Base-by-base conservation (phyloP, 1,140 invertebrate species). In the Lepidurus couesii region DNA sequence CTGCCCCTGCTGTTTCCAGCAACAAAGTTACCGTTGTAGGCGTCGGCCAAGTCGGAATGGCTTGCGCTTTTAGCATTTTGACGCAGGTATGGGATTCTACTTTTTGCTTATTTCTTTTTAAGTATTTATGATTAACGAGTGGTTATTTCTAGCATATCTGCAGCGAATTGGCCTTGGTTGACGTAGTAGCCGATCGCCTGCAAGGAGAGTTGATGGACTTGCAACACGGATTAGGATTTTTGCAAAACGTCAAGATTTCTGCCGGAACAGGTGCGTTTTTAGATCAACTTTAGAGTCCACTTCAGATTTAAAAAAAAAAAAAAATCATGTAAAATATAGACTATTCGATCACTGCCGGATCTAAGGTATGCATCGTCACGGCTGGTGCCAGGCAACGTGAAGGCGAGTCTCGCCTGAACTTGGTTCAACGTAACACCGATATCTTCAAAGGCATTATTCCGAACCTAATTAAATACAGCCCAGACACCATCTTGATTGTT, bases 11-110 rank as follows among this genome's bases (percentile, higher is more conserved):
- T 65, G 53, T 82, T 13, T 86, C 89, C 6, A 89, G 88, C 47
- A 90, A 89, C 83, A 96, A 95, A 87, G 88, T 96, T 44, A 93
- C 93, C 6, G 88, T 97, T 76, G 93, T 96, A 9, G 95, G 95
- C 74, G 91, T 93, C 11, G 95, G 95, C 4, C 93, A 95, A 86
- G 95, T 97, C 75, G 95, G 95, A 80, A 96, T 97, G 95, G 95
- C 95, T 4, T 93, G 93, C 83, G 94, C 94, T 42, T 95, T 95
- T 86, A 92, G 91, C 73, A 91, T 96, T 84, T 87, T 96, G 65
- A 92, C 93, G 9, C 92, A 94, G 86, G 93, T 93, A 86, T 86
- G 83, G 79, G 79, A 43, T 73, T 10, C 16, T 73, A 11, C 43
- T 65, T 74, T n/a, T 24, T 8, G 45, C 43, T 53, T 76, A 47